phyloP scores from a whole-genome alignment of 2,888 invertebrate species.

The Lepetodrilus schrolli region DNA sequence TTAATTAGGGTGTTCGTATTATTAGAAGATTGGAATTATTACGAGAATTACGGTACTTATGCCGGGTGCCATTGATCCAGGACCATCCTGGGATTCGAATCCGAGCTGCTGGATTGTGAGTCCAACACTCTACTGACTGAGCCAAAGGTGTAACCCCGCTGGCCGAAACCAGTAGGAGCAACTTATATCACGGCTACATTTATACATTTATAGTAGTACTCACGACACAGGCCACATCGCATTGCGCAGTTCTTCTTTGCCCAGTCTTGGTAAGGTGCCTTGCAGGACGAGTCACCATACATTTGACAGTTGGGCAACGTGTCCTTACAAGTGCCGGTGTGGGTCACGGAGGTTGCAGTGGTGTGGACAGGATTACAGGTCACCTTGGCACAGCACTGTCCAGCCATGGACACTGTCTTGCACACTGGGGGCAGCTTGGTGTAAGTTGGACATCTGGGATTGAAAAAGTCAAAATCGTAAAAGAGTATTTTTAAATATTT shows the following conservation, averaged over 20 bases:
- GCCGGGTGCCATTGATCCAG: no score
- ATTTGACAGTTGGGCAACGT: conserved; percentile 49
- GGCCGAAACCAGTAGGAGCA: no score
- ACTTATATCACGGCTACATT: no score
- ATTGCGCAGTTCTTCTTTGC: conserved; percentile 51
- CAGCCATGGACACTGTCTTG: conserved; percentile 39
- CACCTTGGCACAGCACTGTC: conserved; percentile 48
- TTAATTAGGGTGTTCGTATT: no score
- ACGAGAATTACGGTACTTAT: no score
- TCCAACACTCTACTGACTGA: no score
- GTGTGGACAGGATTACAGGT: conserved; percentile 33
- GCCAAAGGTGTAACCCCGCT: no score
- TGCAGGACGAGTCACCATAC: conserved; percentile 47
- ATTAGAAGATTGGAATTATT: no score
- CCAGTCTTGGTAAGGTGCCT: conserved; percentile 52
- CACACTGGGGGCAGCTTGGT: conserved; percentile 52
- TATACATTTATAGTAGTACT: no score
- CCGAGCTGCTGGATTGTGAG: no score
- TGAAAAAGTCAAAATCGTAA: not conserved
- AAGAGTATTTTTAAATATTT: no score
- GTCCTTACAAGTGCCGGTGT: conserved; percentile 41
- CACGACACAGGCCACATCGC: conserved; percentile 49
- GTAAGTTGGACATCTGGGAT: conserved; percentile 48
- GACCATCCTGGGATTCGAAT: no score
- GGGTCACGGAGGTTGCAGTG: not conserved